Base-by-base conservation (phyloP, 1,140 invertebrate genomes). In the Listronotus oregonensis region DNA sequence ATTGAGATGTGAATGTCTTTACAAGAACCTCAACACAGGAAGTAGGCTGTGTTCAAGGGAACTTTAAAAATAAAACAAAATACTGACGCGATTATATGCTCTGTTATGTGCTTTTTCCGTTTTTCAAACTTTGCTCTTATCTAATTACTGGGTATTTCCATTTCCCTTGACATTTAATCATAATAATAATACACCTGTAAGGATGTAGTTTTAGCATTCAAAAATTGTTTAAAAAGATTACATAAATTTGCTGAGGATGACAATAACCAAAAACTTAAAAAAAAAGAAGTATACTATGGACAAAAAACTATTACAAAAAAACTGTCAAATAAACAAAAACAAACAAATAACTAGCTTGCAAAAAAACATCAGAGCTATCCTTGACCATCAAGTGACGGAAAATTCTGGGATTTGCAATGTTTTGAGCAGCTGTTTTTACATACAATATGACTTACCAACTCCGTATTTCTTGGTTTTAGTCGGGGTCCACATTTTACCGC, bases 381-480 rank as follows among this genome's bases (percentile, higher is more conserved):
- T 34, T 43, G 21, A 34, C 11, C 47, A 57, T 49, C 31, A 46
- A 49, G 18, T 54, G 17, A 6, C 34, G n/a, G 39, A 40, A 46
- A 18, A 56, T 32, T 44, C 46, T 37, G 49, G 37, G 11, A 31
- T 39, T 42, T 27, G 17, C 18, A 14, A 15, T 37, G 21, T 51
- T 17, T 57, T 57, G 52, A 39, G 49, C 12, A 17, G n/a, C 7
- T 11, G 10, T 43, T 7, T 11, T 50, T 50, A 69, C 27, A 37
- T 37, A n/a, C 34, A 37, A 44, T 10, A 42, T 49, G 52, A 84
- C 84, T 84, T 78, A 86, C 85, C 85, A 71, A 86, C 85, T 72
- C 84, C 85, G 79, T 85, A 85, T 78, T 86, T 86, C 65, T 85
- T 85, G 31, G 80, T 84, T 73, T 85, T 86, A 47, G 85, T 84